A percentile compares a stretch with the other conserved stretches of the same genome.
Conservation (phyloP, 2,113 vertebrate genomes). For the Urocynchramus pylzowi region DNA sequence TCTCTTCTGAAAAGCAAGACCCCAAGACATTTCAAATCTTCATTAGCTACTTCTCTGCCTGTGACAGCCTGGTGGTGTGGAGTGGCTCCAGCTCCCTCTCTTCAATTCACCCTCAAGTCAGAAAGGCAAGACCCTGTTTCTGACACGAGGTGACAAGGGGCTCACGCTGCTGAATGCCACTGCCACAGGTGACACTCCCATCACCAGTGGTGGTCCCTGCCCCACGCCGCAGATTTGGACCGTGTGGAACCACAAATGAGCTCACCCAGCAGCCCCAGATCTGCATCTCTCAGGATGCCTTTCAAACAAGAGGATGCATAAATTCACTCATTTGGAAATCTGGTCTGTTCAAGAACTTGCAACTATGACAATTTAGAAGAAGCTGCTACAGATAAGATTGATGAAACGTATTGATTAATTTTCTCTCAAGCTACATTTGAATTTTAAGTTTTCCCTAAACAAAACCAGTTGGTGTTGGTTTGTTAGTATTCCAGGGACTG, state of each 20-base stretch:
- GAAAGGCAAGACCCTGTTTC: not conserved
- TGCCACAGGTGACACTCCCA: not conserved
- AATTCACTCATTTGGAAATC: slow-evolving; percentile 31
- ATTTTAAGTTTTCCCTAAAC: slow-evolving; percentile 66
- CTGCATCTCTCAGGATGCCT: not conserved
- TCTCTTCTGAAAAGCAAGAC: not conserved
- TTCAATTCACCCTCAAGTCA: not conserved
- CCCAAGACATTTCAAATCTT: not conserved
- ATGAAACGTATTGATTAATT: slow-evolving; percentile 67
- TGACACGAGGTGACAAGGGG: not conserved
- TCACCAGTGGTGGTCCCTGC: not conserved
- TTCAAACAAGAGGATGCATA: not conserved
- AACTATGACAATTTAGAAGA: slow-evolving; percentile 57
- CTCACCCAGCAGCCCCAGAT: not conserved
- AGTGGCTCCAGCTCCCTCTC: not conserved
- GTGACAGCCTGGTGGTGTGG: not conserved
- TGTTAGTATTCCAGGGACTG: slow-evolving; percentile 71
- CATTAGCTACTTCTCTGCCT: not conserved
- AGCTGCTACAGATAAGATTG: slow-evolving; percentile 37
- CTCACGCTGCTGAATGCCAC: not conserved
- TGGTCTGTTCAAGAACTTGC: slow-evolving; percentile 49
- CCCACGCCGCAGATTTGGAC: not conserved
- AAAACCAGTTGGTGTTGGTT: slow-evolving; percentile 14
- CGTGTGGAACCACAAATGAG: not conserved
- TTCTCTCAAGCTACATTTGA: slow-evolving; percentile 55